These are phyloP conservation scores for Brachypteracias leptosomus DNA, from an alignment of 2,113 vertebrate species.

Conservation along the genomic window DNA sequence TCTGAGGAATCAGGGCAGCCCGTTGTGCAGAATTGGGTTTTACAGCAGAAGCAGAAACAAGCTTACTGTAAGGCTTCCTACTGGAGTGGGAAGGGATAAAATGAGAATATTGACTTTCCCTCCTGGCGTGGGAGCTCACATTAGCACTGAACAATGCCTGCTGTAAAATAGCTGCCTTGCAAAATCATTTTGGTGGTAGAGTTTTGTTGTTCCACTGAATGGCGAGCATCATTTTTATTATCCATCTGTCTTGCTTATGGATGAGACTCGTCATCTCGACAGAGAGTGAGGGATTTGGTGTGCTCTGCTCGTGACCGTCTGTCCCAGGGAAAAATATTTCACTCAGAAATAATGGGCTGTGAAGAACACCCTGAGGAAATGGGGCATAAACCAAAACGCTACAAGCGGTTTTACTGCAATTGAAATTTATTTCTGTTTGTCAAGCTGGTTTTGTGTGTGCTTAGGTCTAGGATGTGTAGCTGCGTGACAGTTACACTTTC, in stretches of 20 bases:
- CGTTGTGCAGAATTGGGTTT: background rate
- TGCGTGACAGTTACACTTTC: background rate
- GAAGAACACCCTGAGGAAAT: conserved; percentile 8
- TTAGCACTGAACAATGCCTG: background rate
- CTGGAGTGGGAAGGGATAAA: conserved; percentile 5
- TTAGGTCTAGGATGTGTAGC: background rate
- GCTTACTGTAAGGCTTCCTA: background rate
- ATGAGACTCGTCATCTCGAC: background rate
- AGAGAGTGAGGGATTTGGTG: conserved; percentile 12
- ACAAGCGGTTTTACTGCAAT: background rate
- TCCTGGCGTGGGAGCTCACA: background rate
- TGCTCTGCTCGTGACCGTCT: background rate
- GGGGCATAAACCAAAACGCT: conserved; percentile 1
- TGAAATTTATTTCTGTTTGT: background rate
- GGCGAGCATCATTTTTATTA: background rate
- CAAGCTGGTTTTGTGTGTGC: background rate
- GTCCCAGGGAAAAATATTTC: background rate
- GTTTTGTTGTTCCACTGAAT: background rate
- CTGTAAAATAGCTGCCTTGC: background rate
- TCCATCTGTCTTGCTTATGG: background rate
- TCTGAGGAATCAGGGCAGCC: conserved; percentile 10
- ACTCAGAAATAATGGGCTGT: conserved; percentile 18
- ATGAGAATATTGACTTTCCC: background rate
- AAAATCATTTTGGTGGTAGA: background rate
- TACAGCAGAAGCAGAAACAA: conserved; percentile 3